Conservation (phyloP, 2,888 invertebrate genomes). For the Oxyteleia sp. region DNA sequence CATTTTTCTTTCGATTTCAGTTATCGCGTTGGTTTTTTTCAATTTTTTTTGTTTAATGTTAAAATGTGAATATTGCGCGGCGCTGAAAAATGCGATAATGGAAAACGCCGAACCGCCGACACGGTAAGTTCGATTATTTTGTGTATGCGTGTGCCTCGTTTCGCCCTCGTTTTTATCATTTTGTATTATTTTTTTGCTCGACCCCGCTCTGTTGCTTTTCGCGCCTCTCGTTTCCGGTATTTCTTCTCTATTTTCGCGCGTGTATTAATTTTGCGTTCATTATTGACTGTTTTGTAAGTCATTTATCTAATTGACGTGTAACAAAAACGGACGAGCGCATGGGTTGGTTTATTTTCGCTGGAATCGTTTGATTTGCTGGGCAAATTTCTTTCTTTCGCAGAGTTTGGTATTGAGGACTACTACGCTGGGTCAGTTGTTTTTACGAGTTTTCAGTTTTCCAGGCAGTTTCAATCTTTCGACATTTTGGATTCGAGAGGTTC, state of each 20-base stretch:
- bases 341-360: not conserved
- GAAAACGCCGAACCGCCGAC: conserved; percentile 36
- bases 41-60: no score
- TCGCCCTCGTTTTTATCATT: not conserved
- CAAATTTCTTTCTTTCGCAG: no score
- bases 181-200: not conserved
- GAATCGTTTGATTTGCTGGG: conserved; percentile 2
- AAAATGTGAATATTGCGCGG: conserved; percentile 44
- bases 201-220: conserved; percentile 5
- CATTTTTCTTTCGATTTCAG: conserved; percentile 45
- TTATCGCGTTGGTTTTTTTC: conserved; percentile 31
- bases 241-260: conserved; percentile 3
- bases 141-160: conserved; percentile 16
- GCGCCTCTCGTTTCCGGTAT: not conserved
- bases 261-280: conserved; percentile 13
- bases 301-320: conserved; percentile 17
- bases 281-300: conserved; percentile 18
- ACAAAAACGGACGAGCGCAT: not conserved
- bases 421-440: not conserved
- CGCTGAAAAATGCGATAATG: conserved; percentile 46
- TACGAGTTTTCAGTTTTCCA: not conserved
- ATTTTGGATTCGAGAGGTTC: not conserved
- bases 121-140: conserved; percentile 56
- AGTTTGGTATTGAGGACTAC: not conserved
- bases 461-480: not conserved